Conservation (phyloP, 2,797 vertebrate genomes). For the Ctenopoma kingsleyae region DNA sequence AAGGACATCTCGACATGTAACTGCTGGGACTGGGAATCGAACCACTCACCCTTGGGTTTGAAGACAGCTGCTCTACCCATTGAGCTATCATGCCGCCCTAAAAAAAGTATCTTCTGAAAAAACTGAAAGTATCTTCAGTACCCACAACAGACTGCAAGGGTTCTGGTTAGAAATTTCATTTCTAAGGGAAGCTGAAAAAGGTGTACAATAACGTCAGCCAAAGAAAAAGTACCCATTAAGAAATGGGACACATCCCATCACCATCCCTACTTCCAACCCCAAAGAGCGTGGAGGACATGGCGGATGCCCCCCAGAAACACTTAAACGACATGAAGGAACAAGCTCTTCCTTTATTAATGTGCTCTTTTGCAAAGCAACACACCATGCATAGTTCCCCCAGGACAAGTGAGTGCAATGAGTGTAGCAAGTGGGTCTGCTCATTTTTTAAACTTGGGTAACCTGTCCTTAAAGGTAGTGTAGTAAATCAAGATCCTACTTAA, state of each 20-base stretch:
- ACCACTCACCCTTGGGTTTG: no score
- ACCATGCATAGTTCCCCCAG: slow-evolving; percentile 56
- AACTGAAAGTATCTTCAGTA: not conserved
- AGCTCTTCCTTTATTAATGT: slow-evolving; percentile 79
- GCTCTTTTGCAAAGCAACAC: slow-evolving; percentile 76
- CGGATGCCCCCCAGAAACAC: slow-evolving; percentile 77
- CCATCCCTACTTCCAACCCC: slow-evolving; percentile 51
- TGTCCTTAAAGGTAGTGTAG: slow-evolving; percentile 67
- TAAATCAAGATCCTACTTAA: slow-evolving; percentile 70
- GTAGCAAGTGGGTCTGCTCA: slow-evolving; percentile 62
- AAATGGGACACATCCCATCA: slow-evolving; percentile 61
- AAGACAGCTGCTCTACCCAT: no score
- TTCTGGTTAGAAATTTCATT: not conserved
- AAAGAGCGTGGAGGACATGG: slow-evolving; percentile 64
- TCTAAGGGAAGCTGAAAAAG: not conserved
- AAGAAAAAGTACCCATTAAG: slow-evolving; percentile 60
- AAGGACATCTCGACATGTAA: no score
- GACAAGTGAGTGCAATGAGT: slow-evolving; percentile 65
- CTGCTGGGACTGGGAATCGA: no score
- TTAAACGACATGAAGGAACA: slow-evolving; percentile 73
- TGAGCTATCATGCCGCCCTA: no score
- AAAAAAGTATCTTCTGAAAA: not conserved
- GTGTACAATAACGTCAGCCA: slow-evolving; percentile 4
- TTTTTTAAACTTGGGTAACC: slow-evolving; percentile 72
- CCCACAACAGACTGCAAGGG: not conserved